Evolutionary conservation across 1,140 invertebrate genomes (phyloP).

Genomic region (Bradysia coprophila): DNA sequence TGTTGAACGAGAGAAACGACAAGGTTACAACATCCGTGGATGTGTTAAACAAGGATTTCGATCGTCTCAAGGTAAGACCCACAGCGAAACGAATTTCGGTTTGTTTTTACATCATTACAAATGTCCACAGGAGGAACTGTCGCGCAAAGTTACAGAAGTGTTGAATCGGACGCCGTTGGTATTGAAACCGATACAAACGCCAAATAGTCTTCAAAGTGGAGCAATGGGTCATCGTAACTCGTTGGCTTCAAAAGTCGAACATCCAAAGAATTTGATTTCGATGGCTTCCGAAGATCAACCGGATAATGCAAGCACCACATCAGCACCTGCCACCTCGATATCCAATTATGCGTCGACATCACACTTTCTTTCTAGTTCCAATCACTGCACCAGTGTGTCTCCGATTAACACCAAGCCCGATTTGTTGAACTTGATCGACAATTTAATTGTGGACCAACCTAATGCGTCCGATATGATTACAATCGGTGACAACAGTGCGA

Average conservation of each 20-base stretch:
- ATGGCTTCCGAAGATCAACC: constrained; percentile 13
- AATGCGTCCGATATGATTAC: neutral
- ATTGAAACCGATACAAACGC: constrained; percentile 4
- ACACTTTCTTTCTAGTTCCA: no score
- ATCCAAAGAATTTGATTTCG: constrained; percentile 11
- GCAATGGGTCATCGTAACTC: constrained; percentile 9
- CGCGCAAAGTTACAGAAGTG: constrained; percentile 4
- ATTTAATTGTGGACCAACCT: neutral
- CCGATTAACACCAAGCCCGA: neutral
- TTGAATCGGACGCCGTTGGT: constrained; percentile 5
- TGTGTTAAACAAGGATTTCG: constrained; percentile 41
- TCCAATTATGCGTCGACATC: no score
- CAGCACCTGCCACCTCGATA: neutral
- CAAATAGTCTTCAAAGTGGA: constrained; percentile 1
- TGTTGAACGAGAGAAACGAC: constrained; percentile 36
- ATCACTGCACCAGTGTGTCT: no score
- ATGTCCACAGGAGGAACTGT: no score
- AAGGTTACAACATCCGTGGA: constrained; percentile 34
- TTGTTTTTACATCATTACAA: no score
- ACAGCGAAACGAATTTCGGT: no score
- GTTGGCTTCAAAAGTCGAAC: constrained; percentile 4
- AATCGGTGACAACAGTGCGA: constrained; percentile 9
- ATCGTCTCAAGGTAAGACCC: constrained; percentile 30
- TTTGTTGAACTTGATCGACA: neutral
- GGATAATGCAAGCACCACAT: neutral